Evolutionary conservation across 2,113 vertebrate genomes (phyloP), one percentile per base, ranked within the genome.

Genomic region (Spilogale gracilis): DNA sequence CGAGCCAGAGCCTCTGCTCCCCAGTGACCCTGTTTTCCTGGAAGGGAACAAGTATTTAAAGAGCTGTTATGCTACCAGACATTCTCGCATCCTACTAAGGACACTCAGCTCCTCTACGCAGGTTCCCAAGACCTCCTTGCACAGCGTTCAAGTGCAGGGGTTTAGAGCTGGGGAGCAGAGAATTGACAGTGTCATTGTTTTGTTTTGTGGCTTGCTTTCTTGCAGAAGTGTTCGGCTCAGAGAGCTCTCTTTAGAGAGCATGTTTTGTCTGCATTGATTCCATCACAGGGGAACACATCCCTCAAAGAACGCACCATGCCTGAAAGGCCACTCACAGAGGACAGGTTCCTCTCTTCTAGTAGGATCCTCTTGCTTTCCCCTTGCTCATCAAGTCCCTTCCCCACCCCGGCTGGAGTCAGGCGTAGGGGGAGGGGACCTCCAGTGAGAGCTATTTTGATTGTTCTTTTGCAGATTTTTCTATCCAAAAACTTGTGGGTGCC

Each of bases 391-490:
- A 32, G 50, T 78, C 65, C 43, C 78, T 82, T 79, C 61, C 56
- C 23, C 8, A 60, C 78, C 27, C 71, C 38, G 65, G n/a, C 48
- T 82, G 6, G 38, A 65, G 20, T 58, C 21, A 61, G 45, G 56
- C 18, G 0, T 2, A 4, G 3, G 21, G 16, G 27, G 5, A 12
- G 12, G 14, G 38, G 7, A 18, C n/a, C 79, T 65, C 48, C 43
- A 32, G 63, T 21, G 71, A 67, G 82, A 98, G 74, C 58, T 95
- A 56, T 65, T 91, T 81, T 30, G 21, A 97, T 96, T 91, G 60
- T 92, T 93, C 27, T 38, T 89, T 95, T 91, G 63, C 65, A 91
- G 25, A 27, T 91, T 96, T 96, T 97, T 94, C 76, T 61, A 85
- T 93, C 73, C 81, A 63, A 92, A 98, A 74, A 63, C 74, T 45